Evolutionary conservation across 2,113 vertebrate genomes (phyloP), one percentile per base, ranked within the genome.

Genomic region (Varanus komodoensis): DNA sequence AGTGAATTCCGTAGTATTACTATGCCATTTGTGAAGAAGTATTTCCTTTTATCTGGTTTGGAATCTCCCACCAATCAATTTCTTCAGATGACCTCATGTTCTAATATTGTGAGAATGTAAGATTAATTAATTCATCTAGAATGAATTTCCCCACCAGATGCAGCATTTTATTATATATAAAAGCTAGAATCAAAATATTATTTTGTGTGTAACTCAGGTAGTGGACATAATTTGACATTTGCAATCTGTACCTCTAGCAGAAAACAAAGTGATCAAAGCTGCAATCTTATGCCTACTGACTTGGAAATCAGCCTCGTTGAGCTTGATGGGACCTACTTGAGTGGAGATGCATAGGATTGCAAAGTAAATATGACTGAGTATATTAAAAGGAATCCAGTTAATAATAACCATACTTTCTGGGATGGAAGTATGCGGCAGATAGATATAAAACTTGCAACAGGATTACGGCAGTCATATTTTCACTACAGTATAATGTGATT

Each of bases 361-460:
- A 50, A 48, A 91, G 54, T 89, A 92, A 50, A 75, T 85, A 75
- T 64, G 0, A 44, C 11, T 84, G 82, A 27, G 38, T 48, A 15
- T 14, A 17, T 29, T 25, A 38, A 2, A 84, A n/a, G n/a, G n/a
- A 15, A 12, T 0, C 4, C 52, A 15, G 80, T 80, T 69, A 68
- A 77, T 92, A 23, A 1, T 44, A 57, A 85, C 91, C 74, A 0
- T 8, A 2, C 61, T 50, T 38, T 6, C 73, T 64, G 54, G 57
- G 23, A 17, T 86, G 82, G 74, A 92, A 93, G 6, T n/a, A 52
- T 32, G 0, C 0, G 15, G 15, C 7, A 0, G 0, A 0, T 69
- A 0, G 48, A 75, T 89, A n/a, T n/a, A n/a, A 44, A 79, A 69
- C 61, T 80, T 79, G 69, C 86, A 29, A 86, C 19, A 21, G 1